Conservation (phyloP, 2,888 invertebrate species). For the Ligdia adustata region DNA sequence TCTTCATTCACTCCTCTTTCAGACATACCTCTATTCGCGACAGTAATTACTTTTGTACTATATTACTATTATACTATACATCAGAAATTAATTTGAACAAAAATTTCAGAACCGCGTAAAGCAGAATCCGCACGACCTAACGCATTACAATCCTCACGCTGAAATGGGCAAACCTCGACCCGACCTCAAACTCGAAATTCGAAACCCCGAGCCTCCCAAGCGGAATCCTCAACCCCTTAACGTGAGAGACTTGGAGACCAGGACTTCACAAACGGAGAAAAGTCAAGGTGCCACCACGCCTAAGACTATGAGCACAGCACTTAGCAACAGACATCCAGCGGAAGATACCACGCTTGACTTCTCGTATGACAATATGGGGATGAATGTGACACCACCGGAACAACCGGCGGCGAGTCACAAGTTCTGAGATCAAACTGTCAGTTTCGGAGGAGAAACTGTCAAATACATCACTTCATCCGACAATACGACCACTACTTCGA, state of each 20-base stretch:
- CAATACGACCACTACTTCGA: slow-evolving; percentile 8
- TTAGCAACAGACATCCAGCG: slow-evolving; percentile 89
- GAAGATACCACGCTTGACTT: slow-evolving; percentile 91
- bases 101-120: slow-evolving; percentile 73
- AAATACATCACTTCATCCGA: slow-evolving; percentile 40
- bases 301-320: slow-evolving; percentile 87
- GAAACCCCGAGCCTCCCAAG: slow-evolving; percentile 69
- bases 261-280: slow-evolving; percentile 73
- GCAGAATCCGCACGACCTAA: slow-evolving; percentile 70
- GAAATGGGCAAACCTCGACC: slow-evolving; percentile 71
- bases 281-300: slow-evolving; percentile 85
- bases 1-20: no score
- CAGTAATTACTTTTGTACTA: no score
- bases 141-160: slow-evolving; percentile 78
- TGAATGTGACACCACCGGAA: slow-evolving; percentile 87
- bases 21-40: no score
- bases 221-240: slow-evolving; percentile 67
- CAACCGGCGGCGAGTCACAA: slow-evolving; percentile 64
- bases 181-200: slow-evolving; percentile 71
- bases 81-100: no score
- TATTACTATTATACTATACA: no score
- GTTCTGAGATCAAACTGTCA: slow-evolving; percentile 59
- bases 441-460: slow-evolving; percentile 48
- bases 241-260: slow-evolving; percentile 64
- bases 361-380: slow-evolving; percentile 91